Percentiles rank a stretch among this genome's conserved stretches.
Evolutionary conservation across 2,797 vertebrate genomes (phyloP).

Genomic region (Threskiornis aethiopicus): DNA sequence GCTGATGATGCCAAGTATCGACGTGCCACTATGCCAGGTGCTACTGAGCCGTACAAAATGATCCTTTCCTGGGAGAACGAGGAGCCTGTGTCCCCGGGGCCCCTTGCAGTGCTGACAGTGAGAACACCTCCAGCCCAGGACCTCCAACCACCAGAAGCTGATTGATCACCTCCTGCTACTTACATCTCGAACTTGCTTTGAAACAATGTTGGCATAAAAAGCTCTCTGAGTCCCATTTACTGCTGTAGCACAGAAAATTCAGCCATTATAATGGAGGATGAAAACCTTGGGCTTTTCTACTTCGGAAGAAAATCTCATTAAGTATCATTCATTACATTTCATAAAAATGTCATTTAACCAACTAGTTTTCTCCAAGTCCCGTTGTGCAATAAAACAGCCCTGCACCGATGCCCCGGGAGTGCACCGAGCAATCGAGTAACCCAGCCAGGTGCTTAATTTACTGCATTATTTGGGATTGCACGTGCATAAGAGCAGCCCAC

Average conservation of each 20-base stretch:
- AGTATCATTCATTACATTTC: background rate
- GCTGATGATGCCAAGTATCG: accelerated
- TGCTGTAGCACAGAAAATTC: background rate
- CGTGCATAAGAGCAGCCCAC: background rate
- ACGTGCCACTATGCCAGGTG: accelerated
- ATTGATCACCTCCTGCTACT: background rate
- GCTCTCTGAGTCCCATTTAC: background rate
- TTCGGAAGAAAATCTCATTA: slow-evolving; percentile 13
- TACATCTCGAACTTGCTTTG: background rate
- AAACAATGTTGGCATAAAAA: background rate
- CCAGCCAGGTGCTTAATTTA: background rate
- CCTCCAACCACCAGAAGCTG: background rate
- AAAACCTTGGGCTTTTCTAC: background rate
- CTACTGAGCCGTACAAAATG: accelerated
- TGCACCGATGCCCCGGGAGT: background rate
- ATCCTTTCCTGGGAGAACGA: background rate
- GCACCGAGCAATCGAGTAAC: background rate
- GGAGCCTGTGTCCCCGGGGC: background rate
- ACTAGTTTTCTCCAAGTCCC: background rate
- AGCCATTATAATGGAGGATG: background rate
- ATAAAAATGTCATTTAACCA: background rate
- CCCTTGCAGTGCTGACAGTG: background rate
- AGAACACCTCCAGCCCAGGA: background rate
- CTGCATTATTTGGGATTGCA: accelerated
- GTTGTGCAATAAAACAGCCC: background rate